phyloP scores from a whole-genome alignment of 2,113 vertebrate genomes.

The Mesoclemmys tuberculata region DNA sequence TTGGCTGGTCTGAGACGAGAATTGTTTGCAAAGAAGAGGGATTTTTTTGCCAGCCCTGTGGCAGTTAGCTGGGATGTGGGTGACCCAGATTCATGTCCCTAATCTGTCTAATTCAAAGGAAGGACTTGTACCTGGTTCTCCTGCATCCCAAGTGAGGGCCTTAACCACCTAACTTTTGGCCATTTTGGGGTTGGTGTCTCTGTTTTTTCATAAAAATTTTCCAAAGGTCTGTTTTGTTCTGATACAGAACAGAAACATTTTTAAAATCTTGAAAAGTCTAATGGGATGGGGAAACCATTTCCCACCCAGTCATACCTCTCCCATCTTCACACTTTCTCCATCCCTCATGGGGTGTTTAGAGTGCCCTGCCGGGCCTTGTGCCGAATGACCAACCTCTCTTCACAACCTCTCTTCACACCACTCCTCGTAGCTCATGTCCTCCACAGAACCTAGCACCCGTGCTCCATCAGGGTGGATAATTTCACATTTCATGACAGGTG shows the following conservation, averaged over 20 bases:
- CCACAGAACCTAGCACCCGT: not conserved
- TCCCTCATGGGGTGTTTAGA: not conserved
- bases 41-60: not conserved
- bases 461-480: not conserved
- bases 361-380: no score
- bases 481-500: not conserved
- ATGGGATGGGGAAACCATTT: not conserved
- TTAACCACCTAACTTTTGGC: no score
- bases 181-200: not conserved
- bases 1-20: not conserved
- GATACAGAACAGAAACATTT: not conserved
- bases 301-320: rapidly evolving
- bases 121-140: not conserved
- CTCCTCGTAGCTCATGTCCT: not conserved
- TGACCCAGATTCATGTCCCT: not conserved
- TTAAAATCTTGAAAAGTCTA: not conserved
- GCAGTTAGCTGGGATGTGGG: not conserved
- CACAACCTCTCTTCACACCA: no score
- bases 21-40: not conserved
- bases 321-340: not conserved
- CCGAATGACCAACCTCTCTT: no score
- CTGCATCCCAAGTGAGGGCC: not conserved
- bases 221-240: not conserved
- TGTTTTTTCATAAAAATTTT: not conserved
- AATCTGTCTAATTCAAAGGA: not conserved